phyloP scores from a whole-genome alignment of 2,797 vertebrate species.

The Uromys caudimaculatus region DNA sequence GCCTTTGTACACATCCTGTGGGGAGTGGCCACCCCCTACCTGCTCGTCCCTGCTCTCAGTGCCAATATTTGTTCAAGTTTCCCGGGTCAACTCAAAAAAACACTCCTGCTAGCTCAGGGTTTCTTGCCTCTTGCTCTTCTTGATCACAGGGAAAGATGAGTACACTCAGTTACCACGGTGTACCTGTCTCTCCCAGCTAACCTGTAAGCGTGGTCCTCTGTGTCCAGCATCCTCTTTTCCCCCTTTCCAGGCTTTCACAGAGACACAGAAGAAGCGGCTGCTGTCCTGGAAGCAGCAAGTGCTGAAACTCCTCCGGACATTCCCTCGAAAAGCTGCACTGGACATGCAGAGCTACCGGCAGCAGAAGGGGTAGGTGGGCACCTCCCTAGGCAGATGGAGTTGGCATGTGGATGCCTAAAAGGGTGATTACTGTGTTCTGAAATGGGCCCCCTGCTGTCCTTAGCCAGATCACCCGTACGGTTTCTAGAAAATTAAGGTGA shows the following conservation, averaged over 20 bases:
- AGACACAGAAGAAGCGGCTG: conserved; percentile 96
- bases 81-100: neutral
- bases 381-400: neutral
- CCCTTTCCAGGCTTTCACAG: conserved; percentile 93
- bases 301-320: conserved; percentile 95
- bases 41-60: neutral
- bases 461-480: neutral
- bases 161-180: neutral
- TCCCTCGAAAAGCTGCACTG: conserved; percentile 95
- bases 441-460: neutral
- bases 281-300: conserved; percentile 99
- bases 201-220: neutral
- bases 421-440: neutral
- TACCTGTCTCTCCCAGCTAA: neutral
- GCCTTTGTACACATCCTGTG: neutral
- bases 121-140: neutral
- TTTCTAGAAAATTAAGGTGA: conserved; percentile 19
- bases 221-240: neutral
- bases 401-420: neutral
- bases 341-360: conserved; percentile 96
- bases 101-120: neutral
- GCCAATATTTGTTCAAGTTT: neutral
- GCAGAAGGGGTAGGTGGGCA: conserved; percentile 92
- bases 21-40: neutral
- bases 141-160: neutral